phyloP scores from a whole-genome alignment of 2,888 invertebrate genomes.

The Cryptocheilus praepositus region DNA sequence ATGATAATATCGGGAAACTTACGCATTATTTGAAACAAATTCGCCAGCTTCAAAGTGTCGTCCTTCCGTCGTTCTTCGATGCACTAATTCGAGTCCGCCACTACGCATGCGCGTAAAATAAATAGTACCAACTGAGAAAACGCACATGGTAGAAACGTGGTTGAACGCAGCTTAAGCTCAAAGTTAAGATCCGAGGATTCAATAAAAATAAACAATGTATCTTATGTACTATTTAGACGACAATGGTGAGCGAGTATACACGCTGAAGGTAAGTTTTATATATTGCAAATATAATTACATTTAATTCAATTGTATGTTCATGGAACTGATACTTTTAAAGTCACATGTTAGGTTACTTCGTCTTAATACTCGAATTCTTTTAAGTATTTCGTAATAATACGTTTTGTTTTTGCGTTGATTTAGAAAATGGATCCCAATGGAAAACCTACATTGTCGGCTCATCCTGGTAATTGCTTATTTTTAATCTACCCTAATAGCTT shows the following conservation, averaged over 20 bases:
- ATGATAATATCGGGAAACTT: no score
- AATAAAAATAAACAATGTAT: slow-evolving; percentile 79
- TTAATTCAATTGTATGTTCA: not conserved
- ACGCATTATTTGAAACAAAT: not conserved
- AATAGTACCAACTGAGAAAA: not conserved
- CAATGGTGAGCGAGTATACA: slow-evolving; percentile 89
- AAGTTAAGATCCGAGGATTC: not conserved
- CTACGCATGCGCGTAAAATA: slow-evolving; percentile 29
- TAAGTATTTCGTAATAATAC: slow-evolving; percentile 2
- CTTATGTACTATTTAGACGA: slow-evolving; percentile 86
- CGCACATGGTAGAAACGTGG: not conserved
- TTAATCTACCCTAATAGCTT: not conserved
- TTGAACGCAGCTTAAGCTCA: not conserved
- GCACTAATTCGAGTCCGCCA: not conserved
- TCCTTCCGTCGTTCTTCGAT: no score
- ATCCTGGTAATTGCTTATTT: slow-evolving; percentile 82
- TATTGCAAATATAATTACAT: not conserved
- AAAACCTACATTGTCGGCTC: slow-evolving; percentile 90
- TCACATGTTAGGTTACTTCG: no score
- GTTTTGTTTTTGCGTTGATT: slow-evolving; percentile 64
- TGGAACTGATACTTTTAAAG: no score
- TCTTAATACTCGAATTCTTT: not conserved
- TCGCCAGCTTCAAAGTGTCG: no score
- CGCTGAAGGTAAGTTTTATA: slow-evolving; percentile 82
- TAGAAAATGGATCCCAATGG: slow-evolving; percentile 88